Evolutionary conservation across 2,113 vertebrate genomes (phyloP), one percentile per base, ranked within the genome.

Genomic region (Sinosuthora webbiana): DNA sequence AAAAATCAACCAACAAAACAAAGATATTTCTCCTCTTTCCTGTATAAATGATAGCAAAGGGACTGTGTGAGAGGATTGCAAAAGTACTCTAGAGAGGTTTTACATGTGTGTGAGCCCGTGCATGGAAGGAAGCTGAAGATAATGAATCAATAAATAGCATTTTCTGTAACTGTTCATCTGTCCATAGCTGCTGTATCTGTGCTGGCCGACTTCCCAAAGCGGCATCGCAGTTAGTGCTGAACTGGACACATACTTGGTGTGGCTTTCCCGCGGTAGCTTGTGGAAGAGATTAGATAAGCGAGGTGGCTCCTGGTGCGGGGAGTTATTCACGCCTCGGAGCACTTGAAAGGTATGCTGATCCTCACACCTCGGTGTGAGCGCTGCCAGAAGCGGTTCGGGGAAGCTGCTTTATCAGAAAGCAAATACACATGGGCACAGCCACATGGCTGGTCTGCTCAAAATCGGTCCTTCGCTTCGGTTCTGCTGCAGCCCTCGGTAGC

Each of bases 281-380:
- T 64, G 92, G 85, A 78, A 78, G 64, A 93, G 85, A 94, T 96
- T 42, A 93, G 89, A 80, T 93, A 90, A 80, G 71, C 3, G 76
- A 83, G 91, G 84, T 57, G 90, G 63, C 82, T 95, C 59, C 87
- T 67, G 84, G 70, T 69, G 67, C 13, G 25, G 57, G n/a, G 20
- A 49, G 47, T 70, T 90, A 47, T 39, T 90, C 87, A 56, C 62
- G 82, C 94, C 69, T 75, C 22, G 22, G 55, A 92, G 68, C 75
- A 6, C 60, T 71, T 67, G 91, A 70, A 83, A 88, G 85, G 79
- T 88, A 47, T 30, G 70, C 82, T 52, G 92, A 56, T 74, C 37
- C 84, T 91, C 82, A 47, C 90, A 85, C 71, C 6, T 39, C 33
- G 27, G 25, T 28, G 82, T 3, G 35, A 86, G 67, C 19, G 10